These are phyloP conservation scores for Drosophila equinoxialis DNA, from an alignment of 1,140 invertebrate genomes.

Conservation along the genomic window DNA sequence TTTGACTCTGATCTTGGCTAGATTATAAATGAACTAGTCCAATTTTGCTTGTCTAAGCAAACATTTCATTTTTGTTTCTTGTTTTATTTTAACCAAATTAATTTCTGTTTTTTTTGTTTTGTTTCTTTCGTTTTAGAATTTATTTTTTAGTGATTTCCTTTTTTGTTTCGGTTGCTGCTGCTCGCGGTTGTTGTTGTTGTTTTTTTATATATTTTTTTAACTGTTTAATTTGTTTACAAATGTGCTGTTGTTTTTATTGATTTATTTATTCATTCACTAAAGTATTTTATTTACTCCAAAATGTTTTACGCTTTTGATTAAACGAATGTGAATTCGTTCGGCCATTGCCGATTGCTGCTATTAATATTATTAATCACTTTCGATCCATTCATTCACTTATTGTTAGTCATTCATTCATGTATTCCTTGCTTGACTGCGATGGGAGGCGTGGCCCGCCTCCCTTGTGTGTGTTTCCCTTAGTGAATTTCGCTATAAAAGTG, in stretches of 20 bases:
- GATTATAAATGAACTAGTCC: background rate
- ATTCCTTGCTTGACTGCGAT: background rate
- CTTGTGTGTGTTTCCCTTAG: too few relatives aligned
- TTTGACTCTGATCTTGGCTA: background rate
- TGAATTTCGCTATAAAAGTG: conserved; percentile 7
- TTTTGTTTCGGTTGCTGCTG: background rate
- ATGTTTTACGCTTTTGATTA: conserved; percentile 33
- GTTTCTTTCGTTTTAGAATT: background rate
- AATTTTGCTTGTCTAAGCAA: conserved; percentile 10
- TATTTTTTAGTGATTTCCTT: background rate
- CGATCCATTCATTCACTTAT: conserved; percentile 36
- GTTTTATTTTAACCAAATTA: conserved; percentile 1
- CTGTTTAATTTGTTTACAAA: conserved; percentile 66
- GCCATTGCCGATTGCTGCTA: conserved; percentile 18
- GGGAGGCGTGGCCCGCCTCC: background rate
- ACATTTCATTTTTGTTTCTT: background rate
- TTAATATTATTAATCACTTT: conserved; percentile 33
- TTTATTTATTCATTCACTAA: conserved; percentile 71
- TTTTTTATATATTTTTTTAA: conserved; percentile 22
- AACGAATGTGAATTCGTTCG: conserved; percentile 33
- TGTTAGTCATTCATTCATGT: conserved; percentile 11
- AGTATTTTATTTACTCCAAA: conserved; percentile 66
- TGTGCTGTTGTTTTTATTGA: conserved; percentile 56
- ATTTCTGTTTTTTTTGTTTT: background rate
- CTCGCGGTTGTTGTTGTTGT: background rate